Conservation (phyloP, 2,113 vertebrate species). For the Cyprinodon variegatus region DNA sequence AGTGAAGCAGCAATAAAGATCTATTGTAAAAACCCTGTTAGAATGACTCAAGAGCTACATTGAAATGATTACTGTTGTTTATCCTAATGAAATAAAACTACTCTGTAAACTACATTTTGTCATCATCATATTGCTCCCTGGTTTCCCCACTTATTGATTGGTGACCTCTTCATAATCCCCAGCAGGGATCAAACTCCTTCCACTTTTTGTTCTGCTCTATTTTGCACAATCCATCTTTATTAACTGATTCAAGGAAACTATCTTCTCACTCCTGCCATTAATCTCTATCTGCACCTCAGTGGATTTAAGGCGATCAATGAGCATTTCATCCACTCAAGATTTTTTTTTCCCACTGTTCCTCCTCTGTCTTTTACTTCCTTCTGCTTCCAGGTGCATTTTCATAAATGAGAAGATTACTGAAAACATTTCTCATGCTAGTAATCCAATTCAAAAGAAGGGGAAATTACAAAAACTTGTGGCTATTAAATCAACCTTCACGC, state of each 20-base stretch:
- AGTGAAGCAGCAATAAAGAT: background rate
- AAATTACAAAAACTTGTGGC: no score
- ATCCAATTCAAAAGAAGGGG: no score
- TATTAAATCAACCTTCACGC: background rate
- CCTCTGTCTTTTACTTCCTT: background rate
- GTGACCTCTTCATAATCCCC: constrained; percentile 19
- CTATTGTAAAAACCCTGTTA: background rate
- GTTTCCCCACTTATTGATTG: constrained; percentile 9
- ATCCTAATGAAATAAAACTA: constrained; percentile 14
- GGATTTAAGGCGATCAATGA: constrained; percentile 34
- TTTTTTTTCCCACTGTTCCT: background rate
- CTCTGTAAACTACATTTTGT: constrained; percentile 10
- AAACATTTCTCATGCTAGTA: background rate
- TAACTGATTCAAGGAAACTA: constrained; percentile 23
- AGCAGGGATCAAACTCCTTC: background rate
- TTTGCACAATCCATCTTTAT: constrained; percentile 6
- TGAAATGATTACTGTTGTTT: background rate
- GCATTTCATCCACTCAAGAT: background rate
- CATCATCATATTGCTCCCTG: constrained; percentile 7
- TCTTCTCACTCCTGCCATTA: background rate
- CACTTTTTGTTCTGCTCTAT: constrained; percentile 18
- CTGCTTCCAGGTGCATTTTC: background rate
- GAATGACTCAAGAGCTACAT: background rate
- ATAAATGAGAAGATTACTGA: background rate
- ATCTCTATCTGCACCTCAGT: constrained; percentile 18